A percentile compares a stretch with the other conserved stretches of the same genome.
These are phyloP conservation scores for Ephydatia muelleri DNA, from an alignment of 37 sponge, comb jelly and placozoan genomes.

Conservation along the genomic window DNA sequence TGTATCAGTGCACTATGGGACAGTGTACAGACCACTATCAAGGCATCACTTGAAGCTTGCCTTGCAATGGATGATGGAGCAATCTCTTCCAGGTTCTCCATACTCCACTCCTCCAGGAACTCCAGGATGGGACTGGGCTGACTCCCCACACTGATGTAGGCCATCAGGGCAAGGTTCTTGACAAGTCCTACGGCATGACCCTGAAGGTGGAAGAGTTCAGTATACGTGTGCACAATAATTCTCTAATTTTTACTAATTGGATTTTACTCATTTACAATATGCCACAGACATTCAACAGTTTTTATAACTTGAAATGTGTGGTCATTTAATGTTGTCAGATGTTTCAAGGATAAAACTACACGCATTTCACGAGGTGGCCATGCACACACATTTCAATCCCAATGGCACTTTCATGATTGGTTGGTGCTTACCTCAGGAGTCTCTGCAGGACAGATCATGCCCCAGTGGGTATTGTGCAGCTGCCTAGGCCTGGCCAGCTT, in stretches of 20 bases:
- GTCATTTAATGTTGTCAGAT: too few relatives aligned
- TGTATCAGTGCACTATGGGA: too few relatives aligned
- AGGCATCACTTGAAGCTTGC: slow-evolving; percentile 48
- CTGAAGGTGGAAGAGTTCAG: slow-evolving; percentile 26
- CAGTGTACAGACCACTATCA: too few relatives aligned
- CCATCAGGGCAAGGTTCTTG: slow-evolving; percentile 99
- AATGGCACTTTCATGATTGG: not conserved
- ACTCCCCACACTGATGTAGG: slow-evolving; percentile 97
- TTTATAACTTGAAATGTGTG: too few relatives aligned
- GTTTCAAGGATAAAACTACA: too few relatives aligned
- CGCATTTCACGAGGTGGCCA: not conserved
- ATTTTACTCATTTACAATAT: not conserved
- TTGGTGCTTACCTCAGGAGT: slow-evolving; percentile 85
- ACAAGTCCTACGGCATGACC: slow-evolving; percentile 99
- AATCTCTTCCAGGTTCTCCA: slow-evolving; percentile 99
- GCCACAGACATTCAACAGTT: not conserved
- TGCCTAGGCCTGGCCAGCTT: slow-evolving; percentile 98
- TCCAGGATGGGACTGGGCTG: slow-evolving; percentile 99
- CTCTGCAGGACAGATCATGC: slow-evolving; percentile 99
- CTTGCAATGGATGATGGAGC: slow-evolving; percentile 93
- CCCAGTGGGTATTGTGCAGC: slow-evolving; percentile 99
- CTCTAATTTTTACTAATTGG: too few relatives aligned
- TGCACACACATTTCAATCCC: slow-evolving; percentile 11
- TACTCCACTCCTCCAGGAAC: slow-evolving; percentile 99
- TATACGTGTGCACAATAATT: too few relatives aligned